Conservation (phyloP, 2,888 invertebrate genomes). For the Disparrhopalites patrizii region DNA sequence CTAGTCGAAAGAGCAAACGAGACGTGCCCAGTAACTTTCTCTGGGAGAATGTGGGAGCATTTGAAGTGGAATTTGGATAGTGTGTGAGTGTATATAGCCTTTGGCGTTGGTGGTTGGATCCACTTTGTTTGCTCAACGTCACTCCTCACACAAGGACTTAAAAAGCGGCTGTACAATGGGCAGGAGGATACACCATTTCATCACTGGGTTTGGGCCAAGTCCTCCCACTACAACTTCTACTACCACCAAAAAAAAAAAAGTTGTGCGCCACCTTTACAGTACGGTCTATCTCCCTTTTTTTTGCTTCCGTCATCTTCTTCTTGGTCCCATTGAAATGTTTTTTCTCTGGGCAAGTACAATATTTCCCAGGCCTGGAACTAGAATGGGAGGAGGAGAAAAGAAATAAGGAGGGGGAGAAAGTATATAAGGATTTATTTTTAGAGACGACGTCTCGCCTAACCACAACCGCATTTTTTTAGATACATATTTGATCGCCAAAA, state of each 20-base stretch:
- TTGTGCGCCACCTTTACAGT: too few relatives aligned
- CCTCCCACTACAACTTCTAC: too few relatives aligned
- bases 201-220: neutral
- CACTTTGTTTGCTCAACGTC: constrained; percentile 5
- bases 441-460: neutral
- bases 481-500: too few relatives aligned
- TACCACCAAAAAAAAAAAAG: too few relatives aligned
- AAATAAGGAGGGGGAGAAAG: too few relatives aligned
- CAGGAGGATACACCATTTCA: neutral
- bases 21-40: neutral
- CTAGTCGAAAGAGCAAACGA: neutral
- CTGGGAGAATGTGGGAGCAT: neutral
- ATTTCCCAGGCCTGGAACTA: too few relatives aligned
- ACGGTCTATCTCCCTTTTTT: neutral
- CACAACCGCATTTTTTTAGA: too few relatives aligned
- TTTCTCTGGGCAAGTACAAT: too few relatives aligned
- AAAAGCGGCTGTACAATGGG: neutral
- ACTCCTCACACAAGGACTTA: neutral
- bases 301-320: too few relatives aligned
- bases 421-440: neutral
- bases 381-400: too few relatives aligned
- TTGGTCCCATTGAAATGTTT: too few relatives aligned
- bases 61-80: neutral
- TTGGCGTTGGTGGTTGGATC: neutral
- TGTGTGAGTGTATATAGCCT: neutral